Base-by-base conservation (phyloP, 1,140 invertebrate species). In the Leptestheria dahalacensis region DNA sequence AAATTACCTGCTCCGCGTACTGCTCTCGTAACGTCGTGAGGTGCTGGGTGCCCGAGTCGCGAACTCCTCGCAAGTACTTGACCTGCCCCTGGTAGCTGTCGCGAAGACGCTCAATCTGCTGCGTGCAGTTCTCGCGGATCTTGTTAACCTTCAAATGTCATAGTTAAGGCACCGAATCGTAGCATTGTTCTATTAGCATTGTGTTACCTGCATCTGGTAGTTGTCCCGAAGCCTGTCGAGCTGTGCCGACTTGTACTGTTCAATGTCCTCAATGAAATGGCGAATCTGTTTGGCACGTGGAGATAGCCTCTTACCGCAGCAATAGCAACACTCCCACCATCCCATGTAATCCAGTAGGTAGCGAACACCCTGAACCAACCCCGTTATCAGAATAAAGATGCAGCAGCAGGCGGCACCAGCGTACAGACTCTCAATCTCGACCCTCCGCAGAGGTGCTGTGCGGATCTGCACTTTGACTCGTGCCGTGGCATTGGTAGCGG, bases 81-180 rank as follows among this genome's bases (percentile, higher is more conserved):
- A 86, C 82, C 74, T 94, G 90, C 15, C 80, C 78, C 63, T 86
- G 82, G 70, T 96, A 96, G 68, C 88, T 94, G 66, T 85, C 88
- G 67, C 90, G 81, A 60, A 95, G 89, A 81, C 86, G 89, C 68
- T 95, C 91, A 71, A 94, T 84, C 75, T 95, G 91, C 68, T 88
- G 86, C 12, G 84, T 80, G 68, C 90, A 95, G 66, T 95, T 95
- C 64, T 95, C 90, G 67, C 88, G 85, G 62, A 95, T 92, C 64
- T 85, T 80, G 68, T 85, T 82, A 49, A 91, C 86, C 82, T 89
- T 69, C 15, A 59, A 59, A n/a, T n/a, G n/a, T n/a, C n/a, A n/a
- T n/a, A n/a, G n/a, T n/a, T n/a, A n/a, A n/a, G n/a, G n/a, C n/a
- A n/a, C 10, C 10, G 21, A 46, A 33, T 56, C 9, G 20, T 58